Evolutionary conservation across 2,113 vertebrate species (phyloP), one percentile per base, ranked within the genome.

Genomic region (Alethe castanea): DNA sequence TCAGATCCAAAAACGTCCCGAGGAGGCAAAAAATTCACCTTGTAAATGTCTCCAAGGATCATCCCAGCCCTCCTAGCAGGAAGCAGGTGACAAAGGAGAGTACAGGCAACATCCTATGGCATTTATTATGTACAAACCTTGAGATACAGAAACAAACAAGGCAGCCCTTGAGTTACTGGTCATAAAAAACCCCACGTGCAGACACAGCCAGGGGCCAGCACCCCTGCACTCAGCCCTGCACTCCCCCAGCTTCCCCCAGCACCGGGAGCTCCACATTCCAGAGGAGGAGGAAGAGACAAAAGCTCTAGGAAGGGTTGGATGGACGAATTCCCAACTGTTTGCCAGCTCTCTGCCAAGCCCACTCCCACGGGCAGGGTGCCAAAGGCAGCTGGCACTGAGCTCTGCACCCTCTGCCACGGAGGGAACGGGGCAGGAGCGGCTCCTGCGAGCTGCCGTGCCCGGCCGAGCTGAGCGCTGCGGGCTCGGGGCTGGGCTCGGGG

Each of bases 81-180:
- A 65, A 91, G 96, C 80, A 93, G 96, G 97, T 73, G 74, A 91
- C 67, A 35, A 78, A 87, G 97, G 87, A 96, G 97, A 97, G 97
- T 97, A 98, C 98, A 98, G 98, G 98, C 98, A 98, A 98, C 96
- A 97, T 92, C 98, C 96, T 94, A 98, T 91, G 96, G 97, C 93
- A 97, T 98, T 98, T 90, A 95, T 95, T 98, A 99, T 98, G 97
- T 98, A 99, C 97, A 99, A 86, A 74, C 87, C 93, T 98, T 96
- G 96, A 95, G 97, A 97, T 97, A 97, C 94, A 92, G 90, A 96
- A 97, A 98, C 96, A 96, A 97, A 98, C 96, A 98, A 99, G 98
- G 98, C 98, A 99, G 99, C 99, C 99, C 99, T 99, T 99, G 98
- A 98, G 97, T 98, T 98, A 97, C 84, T 90, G 93, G 96, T 78